phyloP scores from a whole-genome alignment of 2,797 vertebrate genomes.

The Enteromius anoplus region DNA sequence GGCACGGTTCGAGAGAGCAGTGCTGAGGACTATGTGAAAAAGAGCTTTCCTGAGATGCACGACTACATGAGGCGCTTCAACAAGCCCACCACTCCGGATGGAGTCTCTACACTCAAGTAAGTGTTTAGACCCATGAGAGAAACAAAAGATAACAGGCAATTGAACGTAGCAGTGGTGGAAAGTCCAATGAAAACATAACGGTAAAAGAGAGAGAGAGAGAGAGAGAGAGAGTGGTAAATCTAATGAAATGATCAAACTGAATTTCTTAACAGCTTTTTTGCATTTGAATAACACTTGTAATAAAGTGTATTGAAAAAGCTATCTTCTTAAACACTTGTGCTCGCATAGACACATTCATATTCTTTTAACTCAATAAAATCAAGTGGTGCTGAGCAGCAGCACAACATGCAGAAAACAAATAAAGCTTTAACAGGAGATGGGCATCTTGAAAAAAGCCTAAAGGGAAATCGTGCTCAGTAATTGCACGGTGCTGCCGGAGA shows the following conservation, averaged over 20 bases:
- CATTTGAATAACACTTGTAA: background rate
- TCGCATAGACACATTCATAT: constrained; percentile 13
- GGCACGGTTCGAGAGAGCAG: constrained; percentile 87
- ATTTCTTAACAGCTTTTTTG: background rate
- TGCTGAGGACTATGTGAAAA: constrained; percentile 85
- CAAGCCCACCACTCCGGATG: constrained; percentile 81
- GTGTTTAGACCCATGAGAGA: constrained; percentile 58
- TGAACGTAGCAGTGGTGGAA: constrained; percentile 16
- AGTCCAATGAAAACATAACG: background rate
- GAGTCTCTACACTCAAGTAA: constrained; percentile 90
- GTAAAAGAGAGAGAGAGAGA: background rate
- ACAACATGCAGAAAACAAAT: constrained; percentile 10
- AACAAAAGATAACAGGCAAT: constrained; percentile 32
- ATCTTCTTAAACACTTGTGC: background rate
- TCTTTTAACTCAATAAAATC: constrained; percentile 13
- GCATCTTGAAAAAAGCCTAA: constrained; percentile 17
- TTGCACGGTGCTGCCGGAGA: constrained; percentile 10
- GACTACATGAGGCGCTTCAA: constrained; percentile 89
- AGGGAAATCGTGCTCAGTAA: constrained; percentile 18
- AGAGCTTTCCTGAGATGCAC: constrained; percentile 87
- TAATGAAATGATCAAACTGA: constrained; percentile 11
- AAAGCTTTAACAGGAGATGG: constrained; percentile 11
- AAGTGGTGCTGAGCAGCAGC: background rate
- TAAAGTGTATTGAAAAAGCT: constrained; percentile 1
- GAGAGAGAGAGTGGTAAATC: background rate